These are phyloP conservation scores for Dipodomys merriami DNA, from an alignment of 2,113 vertebrate genomes.

Conservation along the genomic window DNA sequence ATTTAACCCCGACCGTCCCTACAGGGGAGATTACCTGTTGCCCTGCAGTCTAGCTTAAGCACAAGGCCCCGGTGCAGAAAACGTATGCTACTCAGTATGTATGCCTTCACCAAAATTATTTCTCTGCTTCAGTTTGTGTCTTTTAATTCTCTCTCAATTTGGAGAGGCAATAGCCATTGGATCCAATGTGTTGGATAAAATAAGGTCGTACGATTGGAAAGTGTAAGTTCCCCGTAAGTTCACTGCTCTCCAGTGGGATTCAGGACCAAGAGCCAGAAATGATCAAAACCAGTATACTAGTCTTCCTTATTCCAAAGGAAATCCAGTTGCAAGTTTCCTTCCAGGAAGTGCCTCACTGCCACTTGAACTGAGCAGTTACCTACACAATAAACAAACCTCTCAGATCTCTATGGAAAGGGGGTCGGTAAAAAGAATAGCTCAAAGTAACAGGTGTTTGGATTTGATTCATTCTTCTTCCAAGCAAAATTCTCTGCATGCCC, in stretches of 20 bases:
- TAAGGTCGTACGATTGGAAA: neutral
- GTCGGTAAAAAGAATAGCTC: neutral
- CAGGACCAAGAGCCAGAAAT: conserved; percentile 23
- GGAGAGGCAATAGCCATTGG: neutral
- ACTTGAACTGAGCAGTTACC: conserved; percentile 32
- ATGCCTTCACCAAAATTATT: neutral
- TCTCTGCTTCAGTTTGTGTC: conserved; percentile 10
- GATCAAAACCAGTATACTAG: conserved; percentile 9
- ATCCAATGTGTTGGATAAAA: neutral
- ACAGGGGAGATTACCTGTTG: neutral
- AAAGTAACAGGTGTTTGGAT: neutral
- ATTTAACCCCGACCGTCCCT: neutral
- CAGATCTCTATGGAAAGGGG: neutral
- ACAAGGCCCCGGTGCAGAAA: neutral
- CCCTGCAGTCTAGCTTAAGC: neutral
- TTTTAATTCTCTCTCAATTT: neutral
- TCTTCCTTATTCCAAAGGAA: neutral
- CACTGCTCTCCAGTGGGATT: neutral
- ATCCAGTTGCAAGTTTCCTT: neutral
- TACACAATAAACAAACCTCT: neutral
- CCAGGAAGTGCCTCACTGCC: neutral
- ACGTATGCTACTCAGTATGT: neutral
- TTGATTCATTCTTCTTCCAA: conserved; percentile 20
- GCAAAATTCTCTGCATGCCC: neutral
- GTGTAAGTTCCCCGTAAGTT: neutral